Evolutionary conservation across 2,113 vertebrate species (phyloP).

Genomic region (Eulacestoma nigropectus): DNA sequence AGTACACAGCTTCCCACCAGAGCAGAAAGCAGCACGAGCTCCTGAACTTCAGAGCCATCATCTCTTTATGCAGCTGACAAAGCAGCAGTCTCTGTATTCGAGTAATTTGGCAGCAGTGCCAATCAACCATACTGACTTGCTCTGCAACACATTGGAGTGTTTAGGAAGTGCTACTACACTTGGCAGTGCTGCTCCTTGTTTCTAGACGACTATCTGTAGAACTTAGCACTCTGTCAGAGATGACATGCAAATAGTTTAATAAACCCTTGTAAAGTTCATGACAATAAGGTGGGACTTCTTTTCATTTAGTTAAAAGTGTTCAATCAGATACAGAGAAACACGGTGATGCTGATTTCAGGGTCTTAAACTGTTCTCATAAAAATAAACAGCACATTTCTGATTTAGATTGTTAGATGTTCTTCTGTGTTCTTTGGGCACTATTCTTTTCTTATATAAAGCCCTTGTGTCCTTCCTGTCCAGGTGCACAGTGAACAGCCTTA

Average conservation of each 20-base stretch:
- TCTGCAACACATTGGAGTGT: constrained; percentile 10
- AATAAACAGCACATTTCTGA: background rate
- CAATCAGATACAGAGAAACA: background rate
- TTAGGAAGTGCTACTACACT: constrained; percentile 5
- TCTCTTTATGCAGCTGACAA: background rate
- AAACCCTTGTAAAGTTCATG: background rate
- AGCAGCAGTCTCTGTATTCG: background rate
- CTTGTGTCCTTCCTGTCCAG: background rate
- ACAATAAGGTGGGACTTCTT: background rate
- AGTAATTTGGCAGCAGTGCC: background rate
- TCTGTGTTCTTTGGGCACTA: background rate
- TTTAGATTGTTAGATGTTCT: background rate
- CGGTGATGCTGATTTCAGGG: background rate
- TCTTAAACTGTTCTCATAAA: background rate
- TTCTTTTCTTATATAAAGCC: background rate
- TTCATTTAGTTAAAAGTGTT: background rate
- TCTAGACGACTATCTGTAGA: background rate
- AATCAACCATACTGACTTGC: background rate
- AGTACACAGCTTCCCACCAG: background rate
- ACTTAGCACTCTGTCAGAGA: background rate
- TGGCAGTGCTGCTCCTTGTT: background rate
- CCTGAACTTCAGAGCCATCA: background rate
- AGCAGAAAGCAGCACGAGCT: background rate
- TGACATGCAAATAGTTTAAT: background rate
- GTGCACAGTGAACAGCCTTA: background rate